Evolutionary conservation across 2,113 vertebrate genomes (phyloP).

Genomic region (Tenrec ecaudatus): DNA sequence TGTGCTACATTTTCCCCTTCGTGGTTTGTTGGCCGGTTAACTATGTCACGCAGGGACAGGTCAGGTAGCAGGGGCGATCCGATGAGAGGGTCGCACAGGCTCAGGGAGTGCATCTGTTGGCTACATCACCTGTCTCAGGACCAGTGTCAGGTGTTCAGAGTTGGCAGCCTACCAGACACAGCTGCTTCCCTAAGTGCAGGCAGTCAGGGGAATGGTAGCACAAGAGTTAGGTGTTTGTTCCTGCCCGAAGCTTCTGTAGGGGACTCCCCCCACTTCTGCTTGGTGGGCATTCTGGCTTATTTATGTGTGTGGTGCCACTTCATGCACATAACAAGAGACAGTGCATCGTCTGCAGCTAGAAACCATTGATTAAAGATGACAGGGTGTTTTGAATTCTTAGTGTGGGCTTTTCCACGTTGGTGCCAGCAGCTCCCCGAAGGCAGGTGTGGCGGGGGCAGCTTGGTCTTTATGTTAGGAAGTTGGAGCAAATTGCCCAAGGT

Average conservation of each 20-base stretch:
- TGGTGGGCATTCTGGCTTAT: not conserved
- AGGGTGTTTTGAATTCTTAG: not conserved
- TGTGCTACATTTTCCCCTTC: constrained; percentile 55
- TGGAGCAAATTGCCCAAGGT: constrained; percentile 27
- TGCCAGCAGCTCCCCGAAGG: not conserved
- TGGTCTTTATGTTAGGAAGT: not conserved
- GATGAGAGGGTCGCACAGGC: constrained; percentile 37
- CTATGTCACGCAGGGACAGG: too few species aligned
- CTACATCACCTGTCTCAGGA: constrained; percentile 16
- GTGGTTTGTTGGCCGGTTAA: not conserved
- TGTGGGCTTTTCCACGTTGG: not conserved
- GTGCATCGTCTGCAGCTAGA: not conserved
- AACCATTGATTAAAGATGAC: not conserved
- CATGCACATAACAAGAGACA: not conserved
- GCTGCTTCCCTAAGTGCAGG: not conserved
- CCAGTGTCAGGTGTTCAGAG: not conserved
- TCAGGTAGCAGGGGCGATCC: constrained; percentile 17
- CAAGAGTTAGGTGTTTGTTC: not conserved
- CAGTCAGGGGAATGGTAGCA: not conserved
- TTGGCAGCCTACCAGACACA: not conserved
- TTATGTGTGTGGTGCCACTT: not conserved
- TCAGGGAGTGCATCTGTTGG: constrained; percentile 21
- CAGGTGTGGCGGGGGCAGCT: too few species aligned
- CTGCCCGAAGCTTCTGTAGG: not conserved
- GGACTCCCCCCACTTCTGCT: too few species aligned